Base-by-base conservation (phyloP, 2,888 invertebrate genomes). In the Xiphydria camelus region DNA sequence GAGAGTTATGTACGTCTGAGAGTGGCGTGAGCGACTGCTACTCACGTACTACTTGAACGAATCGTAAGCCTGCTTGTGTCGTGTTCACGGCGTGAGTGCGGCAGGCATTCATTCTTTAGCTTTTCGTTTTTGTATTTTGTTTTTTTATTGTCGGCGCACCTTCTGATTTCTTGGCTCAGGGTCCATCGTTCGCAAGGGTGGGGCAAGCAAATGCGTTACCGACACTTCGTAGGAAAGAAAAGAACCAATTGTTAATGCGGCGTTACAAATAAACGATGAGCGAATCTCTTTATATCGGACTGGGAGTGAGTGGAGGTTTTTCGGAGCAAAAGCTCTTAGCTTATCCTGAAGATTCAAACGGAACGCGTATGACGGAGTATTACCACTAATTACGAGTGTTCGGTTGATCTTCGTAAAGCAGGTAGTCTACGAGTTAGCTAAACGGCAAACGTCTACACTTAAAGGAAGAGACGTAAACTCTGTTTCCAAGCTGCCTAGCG, bases 31-130 rank as follows among this genome's bases (percentile, higher is more conserved):
- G 65, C 61, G 56, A 60, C 62, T 55, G 65, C 62, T 70, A 70
- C 67, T 71, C 68, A 69, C 66, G 59, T 62, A 59, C 68, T 69
- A 70, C 66, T 69, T 61, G 64, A 56, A 64, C 55, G 63, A 67
- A 68, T 67, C 56, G 62, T 64, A 67, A 72, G 62, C 68, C 68
- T 66, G 69, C 68, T 64, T 66, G 64, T 70, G 62, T 64, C 55
- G 64, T 68, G 63, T 70, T 55, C 64, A 61, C 64, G 55, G 60
- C 64, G 64, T 62, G 55, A 65, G 59, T 69, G 62, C 61, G 65
- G 66, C 65, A 66, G 68, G 64, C 70, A 70, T 70, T 71, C 72
- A 73, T 75, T 72, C 64, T 72, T 70, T 72, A 65, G 64, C 60
- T 64, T 68, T 59, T 56, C 38, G 44, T 58, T 49, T 54, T 25